Evolutionary conservation across 2,888 invertebrate species (phyloP).

Genomic region (Eremobia ochroleuca): DNA sequence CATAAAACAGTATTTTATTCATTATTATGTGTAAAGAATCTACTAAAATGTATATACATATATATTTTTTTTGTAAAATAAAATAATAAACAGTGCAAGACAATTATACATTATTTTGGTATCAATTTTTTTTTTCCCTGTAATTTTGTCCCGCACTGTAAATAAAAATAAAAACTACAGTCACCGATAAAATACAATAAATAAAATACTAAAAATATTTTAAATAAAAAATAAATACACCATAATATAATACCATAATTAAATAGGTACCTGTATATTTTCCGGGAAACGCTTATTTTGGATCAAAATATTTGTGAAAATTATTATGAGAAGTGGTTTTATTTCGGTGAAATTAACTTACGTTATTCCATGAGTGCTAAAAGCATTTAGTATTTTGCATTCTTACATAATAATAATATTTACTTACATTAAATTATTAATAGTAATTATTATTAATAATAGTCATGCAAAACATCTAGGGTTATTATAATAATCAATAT

Average conservation of each 20-base stretch:
- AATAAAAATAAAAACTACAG: conserved; percentile 4
- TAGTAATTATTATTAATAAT: conserved; percentile 63
- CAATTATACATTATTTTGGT: conserved; percentile 1
- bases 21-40: background rate
- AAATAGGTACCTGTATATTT: conserved; percentile 60
- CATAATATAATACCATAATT: conserved; percentile 29
- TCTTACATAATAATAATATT: conserved; percentile 45
- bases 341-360: conserved; percentile 57
- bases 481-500: conserved; percentile 57
- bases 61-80: background rate
- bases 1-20: conserved; percentile 1
- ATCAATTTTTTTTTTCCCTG: background rate
- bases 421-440: conserved; percentile 49
- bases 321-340: conserved; percentile 51
- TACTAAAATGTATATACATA: no score
- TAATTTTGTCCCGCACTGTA: conserved; percentile 23
- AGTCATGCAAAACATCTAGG: conserved; percentile 77
- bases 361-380: conserved; percentile 63
- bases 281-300: conserved; percentile 59
- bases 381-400: conserved; percentile 39
- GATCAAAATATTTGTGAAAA: conserved; percentile 50
- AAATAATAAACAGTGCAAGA: conserved; percentile 1
- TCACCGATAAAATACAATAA: conserved; percentile 1
- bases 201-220: conserved; percentile 10
- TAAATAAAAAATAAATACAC: conserved; percentile 25